Evolutionary conservation across 2,113 vertebrate species (phyloP).

Genomic region (Thymallus thymallus): DNA sequence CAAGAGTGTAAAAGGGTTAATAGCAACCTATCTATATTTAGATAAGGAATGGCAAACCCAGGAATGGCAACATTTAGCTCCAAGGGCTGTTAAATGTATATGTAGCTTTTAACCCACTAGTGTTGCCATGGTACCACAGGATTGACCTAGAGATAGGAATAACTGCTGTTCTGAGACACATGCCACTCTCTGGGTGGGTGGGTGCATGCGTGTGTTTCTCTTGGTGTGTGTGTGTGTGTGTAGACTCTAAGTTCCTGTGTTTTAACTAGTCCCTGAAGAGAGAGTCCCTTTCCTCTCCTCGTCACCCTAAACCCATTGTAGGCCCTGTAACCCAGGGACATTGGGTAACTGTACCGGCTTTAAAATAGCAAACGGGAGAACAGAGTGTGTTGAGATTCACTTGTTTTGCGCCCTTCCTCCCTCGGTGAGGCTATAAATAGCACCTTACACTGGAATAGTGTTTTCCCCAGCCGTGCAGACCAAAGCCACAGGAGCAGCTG

Average conservation of each 20-base stretch:
- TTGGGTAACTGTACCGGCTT: conserved; percentile 61
- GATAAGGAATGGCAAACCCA: too few relatives aligned
- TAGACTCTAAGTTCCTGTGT: not conserved
- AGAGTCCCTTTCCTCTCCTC: not conserved
- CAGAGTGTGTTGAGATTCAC: conserved; percentile 60
- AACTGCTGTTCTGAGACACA: conserved; percentile 26
- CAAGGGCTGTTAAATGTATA: too few relatives aligned
- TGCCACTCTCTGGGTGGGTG: conserved; percentile 20
- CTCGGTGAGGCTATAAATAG: conserved; percentile 73
- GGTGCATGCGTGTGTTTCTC: too few relatives aligned
- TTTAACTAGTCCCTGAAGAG: not conserved
- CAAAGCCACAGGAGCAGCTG: conserved; percentile 76
- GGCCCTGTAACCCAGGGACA: conserved; percentile 55
- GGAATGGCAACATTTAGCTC: too few relatives aligned
- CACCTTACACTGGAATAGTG: conserved; percentile 64
- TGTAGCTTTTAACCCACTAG: conserved; percentile 16
- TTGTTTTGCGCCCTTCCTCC: conserved; percentile 52
- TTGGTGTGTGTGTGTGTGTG: not conserved
- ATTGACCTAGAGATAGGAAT: conserved; percentile 27
- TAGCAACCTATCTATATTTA: too few relatives aligned
- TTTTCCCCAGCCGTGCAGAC: conserved; percentile 71
- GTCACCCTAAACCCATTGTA: conserved; percentile 30
- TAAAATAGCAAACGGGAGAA: conserved; percentile 65
- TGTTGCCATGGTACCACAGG: conserved; percentile 21
- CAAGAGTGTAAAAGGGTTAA: too few relatives aligned